Evolutionary conservation across 2,797 vertebrate genomes (phyloP).

Genomic region (Oreochromis grahami): DNA sequence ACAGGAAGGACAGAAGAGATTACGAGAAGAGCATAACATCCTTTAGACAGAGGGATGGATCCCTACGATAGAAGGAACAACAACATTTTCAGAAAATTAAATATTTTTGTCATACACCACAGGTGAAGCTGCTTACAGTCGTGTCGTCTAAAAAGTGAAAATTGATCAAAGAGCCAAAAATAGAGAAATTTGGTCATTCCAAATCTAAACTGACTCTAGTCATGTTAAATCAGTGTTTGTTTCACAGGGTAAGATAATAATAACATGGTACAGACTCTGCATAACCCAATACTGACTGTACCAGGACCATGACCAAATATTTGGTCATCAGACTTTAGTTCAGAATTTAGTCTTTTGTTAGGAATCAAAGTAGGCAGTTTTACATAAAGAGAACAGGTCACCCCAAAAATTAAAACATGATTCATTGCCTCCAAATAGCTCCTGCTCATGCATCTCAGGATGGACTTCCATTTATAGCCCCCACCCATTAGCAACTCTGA

Average conservation of each 20-base stretch:
- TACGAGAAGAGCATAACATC: neutral
- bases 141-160: neutral
- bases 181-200: neutral
- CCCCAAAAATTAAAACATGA: neutral
- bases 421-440: neutral
- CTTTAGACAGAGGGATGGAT: neutral
- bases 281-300: neutral
- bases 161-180: neutral
- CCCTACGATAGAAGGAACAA: neutral
- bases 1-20: constrained; percentile 28
- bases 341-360: neutral
- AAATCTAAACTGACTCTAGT: neutral
- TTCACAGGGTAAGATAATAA: neutral
- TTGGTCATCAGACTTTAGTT: neutral
- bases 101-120: neutral
- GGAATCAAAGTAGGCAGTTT: neutral
- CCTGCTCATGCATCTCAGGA: neutral
- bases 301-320: neutral
- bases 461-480: neutral
- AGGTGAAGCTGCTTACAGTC: constrained; percentile 2
- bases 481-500: neutral
- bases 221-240: neutral
- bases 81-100: neutral
- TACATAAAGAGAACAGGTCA: neutral
- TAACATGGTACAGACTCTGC: neutral